Conservation (phyloP, 1,140 invertebrate species). For the Drusus annulatus region DNA sequence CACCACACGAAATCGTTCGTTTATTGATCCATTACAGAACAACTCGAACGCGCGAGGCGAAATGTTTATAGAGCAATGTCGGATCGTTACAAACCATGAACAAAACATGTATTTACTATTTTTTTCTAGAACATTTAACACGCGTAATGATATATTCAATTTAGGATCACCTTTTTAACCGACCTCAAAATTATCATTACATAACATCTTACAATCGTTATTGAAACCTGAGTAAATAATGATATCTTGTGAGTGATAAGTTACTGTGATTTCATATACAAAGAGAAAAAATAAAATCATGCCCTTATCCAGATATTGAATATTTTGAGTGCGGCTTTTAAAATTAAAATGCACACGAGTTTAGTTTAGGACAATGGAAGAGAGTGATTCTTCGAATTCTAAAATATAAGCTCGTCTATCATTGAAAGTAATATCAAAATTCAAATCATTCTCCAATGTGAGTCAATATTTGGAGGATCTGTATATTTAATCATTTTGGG, state of each 20-base stretch:
- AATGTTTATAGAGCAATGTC: background rate
- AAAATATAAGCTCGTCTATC: too few relatives aligned
- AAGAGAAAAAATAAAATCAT: too few relatives aligned
- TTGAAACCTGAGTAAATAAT: conserved; percentile 22
- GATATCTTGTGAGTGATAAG: conserved; percentile 21
- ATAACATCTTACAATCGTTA: conserved; percentile 8
- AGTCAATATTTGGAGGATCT: conserved; percentile 16
- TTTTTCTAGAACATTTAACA: too few relatives aligned
- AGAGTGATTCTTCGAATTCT: too few relatives aligned
- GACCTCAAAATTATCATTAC: background rate
- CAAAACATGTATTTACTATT: background rate
- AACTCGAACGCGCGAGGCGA: too few relatives aligned
- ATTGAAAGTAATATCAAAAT: conserved; percentile 1
- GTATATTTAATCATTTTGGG: conserved; percentile 37
- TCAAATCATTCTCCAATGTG: conserved; percentile 11
- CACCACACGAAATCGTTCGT: conserved; percentile 6
- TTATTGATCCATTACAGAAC: conserved; percentile 14
- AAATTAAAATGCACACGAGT: too few relatives aligned
- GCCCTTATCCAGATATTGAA: too few relatives aligned
- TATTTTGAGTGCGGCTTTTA: too few relatives aligned
- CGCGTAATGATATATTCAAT: too few relatives aligned
- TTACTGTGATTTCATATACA: conserved; percentile 15
- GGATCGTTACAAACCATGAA: background rate
- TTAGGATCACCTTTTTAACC: too few relatives aligned
- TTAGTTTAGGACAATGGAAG: too few relatives aligned